Evolutionary conservation across 2,113 vertebrate species (phyloP), one percentile per base, ranked within the genome.

Genomic region (Acanthisitta chloris): DNA sequence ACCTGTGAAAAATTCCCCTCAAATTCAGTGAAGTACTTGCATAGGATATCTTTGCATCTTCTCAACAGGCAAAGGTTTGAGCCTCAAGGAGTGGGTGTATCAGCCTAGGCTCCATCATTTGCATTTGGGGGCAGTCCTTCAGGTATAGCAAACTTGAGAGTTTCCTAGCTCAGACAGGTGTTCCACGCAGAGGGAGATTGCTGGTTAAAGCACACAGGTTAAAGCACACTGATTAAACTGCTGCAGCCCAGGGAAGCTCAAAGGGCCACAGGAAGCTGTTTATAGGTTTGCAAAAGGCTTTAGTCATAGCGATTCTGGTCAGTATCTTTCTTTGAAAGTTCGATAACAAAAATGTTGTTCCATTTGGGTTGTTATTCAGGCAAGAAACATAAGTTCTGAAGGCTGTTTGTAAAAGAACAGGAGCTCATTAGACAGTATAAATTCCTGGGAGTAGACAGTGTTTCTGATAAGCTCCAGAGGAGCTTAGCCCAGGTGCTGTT

Each of bases 41-140:
- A 5, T 43, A 55, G 31, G 14, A 57, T 28, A 49, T 6, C 12
- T 65, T 65, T 38, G 24, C 29, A 21, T 52, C 24, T n/a, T 51
- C 61, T 46, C n/a, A 52, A n/a, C 18, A 40, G 29, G 7, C 23
- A 59, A 46, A 59, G 19, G 24, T 13, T 34, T 59, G 24, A n/a
- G 38, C 28, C n/a, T 52, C 0, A 0, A 59, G n/a, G 29, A 59
- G 19, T 45, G 24, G 23, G 2, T 1, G 1, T 45, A 10, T 45
- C 19, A 59, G 8, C 16, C n/a, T 31, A 59, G 24, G 24, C 59
- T 67, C 8, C 0, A 0, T 19, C 33, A 28, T 4, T 2, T 0
- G 24, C 10, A 52, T 40, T 40, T 33, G 45, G n/a, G n/a, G n/a
- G 18, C n/a, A 13, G 8, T n/a, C 58, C n/a, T 25, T 48, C 45